These are phyloP conservation scores for Resseliella maxima DNA, from an alignment of 2,888 invertebrate species.

Conservation along the genomic window DNA sequence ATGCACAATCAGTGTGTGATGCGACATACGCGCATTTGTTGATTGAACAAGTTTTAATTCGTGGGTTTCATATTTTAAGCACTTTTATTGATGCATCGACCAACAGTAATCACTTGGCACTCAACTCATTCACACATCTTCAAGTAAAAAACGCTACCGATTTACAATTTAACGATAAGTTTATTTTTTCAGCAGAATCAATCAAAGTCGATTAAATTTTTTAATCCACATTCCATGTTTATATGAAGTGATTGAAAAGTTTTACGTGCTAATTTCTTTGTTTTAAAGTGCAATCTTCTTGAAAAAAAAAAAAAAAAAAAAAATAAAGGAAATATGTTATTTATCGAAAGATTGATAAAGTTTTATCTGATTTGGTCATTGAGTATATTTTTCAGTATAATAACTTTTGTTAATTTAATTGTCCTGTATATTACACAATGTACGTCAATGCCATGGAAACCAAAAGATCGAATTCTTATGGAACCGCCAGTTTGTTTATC, in stretches of 20 bases:
- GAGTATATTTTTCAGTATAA: not conserved
- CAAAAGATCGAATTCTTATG: constrained; percentile 66
- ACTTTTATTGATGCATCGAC: not conserved
- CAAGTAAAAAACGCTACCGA: not conserved
- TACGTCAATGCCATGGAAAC: constrained; percentile 61
- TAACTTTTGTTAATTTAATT: not conserved
- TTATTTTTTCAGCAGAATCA: too few species aligned
- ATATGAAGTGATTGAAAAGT: too few species aligned
- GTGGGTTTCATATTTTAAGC: not conserved
- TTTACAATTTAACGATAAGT: too few species aligned
- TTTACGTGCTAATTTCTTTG: too few species aligned
- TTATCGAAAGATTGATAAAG: not conserved
- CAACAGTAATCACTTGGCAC: not conserved
- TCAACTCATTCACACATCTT: not conserved
- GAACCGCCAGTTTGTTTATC: constrained; percentile 68
- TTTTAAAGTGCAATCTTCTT: too few species aligned
- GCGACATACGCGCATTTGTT: not conserved
- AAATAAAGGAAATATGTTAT: not conserved
- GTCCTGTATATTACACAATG: constrained; percentile 15
- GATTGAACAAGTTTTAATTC: not conserved
- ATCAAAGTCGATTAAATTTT: too few species aligned
- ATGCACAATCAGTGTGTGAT: not conserved
- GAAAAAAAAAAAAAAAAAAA: too few species aligned
- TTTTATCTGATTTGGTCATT: not conserved
- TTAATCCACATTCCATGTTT: too few species aligned